These are phyloP conservation scores for Myioborus melanocephalus DNA, from an alignment of 2,797 vertebrate genomes.

Conservation along the genomic window DNA sequence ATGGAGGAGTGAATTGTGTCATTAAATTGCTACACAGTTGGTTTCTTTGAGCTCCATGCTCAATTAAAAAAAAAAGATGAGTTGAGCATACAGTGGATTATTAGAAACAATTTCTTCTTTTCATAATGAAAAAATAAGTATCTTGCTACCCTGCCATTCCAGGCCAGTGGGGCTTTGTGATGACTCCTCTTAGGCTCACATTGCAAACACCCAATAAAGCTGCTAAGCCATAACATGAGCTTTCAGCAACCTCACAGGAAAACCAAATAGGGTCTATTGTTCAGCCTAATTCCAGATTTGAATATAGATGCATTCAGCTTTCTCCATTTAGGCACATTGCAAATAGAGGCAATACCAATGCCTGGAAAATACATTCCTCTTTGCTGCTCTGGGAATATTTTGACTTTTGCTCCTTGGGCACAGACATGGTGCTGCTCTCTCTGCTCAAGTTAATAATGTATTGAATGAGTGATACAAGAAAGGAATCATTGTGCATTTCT, in stretches of 20 bases:
- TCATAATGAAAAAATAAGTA: background rate
- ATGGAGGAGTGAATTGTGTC: background rate
- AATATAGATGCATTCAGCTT: background rate
- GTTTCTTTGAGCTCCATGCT: background rate
- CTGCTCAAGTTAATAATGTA: constrained; percentile 25
- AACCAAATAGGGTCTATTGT: background rate
- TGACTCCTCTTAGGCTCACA: background rate
- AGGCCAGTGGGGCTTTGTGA: background rate
- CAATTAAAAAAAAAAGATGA: background rate
- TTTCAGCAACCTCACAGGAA: background rate
- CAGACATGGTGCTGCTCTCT: background rate
- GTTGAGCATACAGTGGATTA: background rate
- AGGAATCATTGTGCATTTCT: constrained; percentile 8
- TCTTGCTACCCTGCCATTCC: background rate
- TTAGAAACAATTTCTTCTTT: background rate
- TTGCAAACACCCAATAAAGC: background rate
- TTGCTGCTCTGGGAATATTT: background rate
- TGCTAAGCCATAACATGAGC: background rate
- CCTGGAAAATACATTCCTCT: background rate
- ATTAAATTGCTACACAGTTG: background rate
- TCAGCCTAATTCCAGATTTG: background rate
- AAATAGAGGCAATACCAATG: background rate
- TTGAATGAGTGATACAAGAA: background rate
- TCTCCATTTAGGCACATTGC: background rate
- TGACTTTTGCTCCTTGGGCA: background rate